Evolutionary conservation across 1,140 invertebrate genomes (phyloP), one percentile per base, ranked within the genome.

Genomic region (Sycophila sp.): DNA sequence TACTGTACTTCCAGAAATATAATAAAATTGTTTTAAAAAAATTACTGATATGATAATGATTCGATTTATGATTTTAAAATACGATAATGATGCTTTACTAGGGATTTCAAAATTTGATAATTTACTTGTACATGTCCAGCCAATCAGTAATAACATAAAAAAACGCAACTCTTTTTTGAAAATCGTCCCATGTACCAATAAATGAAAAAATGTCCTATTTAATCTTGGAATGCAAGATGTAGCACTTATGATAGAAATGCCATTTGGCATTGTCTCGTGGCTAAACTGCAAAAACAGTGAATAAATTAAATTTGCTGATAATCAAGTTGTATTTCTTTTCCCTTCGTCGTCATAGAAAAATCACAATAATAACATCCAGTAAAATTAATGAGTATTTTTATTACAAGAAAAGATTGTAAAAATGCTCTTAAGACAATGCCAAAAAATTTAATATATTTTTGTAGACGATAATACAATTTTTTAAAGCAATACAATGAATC

Each of bases 281-380:
- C 26, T 55, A 58, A 63, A 70, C 60, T 64, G 51, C 59, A 64
- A 64, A 42, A 58, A 64, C 51, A 58, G 60, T 64, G 22, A 70
- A 70, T 70, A 70, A 70, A 70, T 22, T 64, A 64, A 64, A 70
- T 70, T 70, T 64, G 40, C 59, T 70, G 59, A 13, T 70, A 64
- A 63, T 13, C 34, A 38, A 36, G 22, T 32, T 28, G 11, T 60
- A 17, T 19, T 30, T 36, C 6, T 58, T 22, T 4, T 38, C 32
- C n/a, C 10, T 22, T 47, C 19, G 24, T 47, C 19, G 5, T 19
- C 42, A 47, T 47, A 47, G 24, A 47, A 8, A 47, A 47, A 47
- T 22, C 8, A 47, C 42, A 47, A 22, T 47, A 47, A 47, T 22
- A 22, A 47, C 42, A 47, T 10, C 24, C 15, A 47, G 24, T 47